Evolutionary conservation across 2,113 vertebrate species (phyloP).

Genomic region (Procavia capensis): DNA sequence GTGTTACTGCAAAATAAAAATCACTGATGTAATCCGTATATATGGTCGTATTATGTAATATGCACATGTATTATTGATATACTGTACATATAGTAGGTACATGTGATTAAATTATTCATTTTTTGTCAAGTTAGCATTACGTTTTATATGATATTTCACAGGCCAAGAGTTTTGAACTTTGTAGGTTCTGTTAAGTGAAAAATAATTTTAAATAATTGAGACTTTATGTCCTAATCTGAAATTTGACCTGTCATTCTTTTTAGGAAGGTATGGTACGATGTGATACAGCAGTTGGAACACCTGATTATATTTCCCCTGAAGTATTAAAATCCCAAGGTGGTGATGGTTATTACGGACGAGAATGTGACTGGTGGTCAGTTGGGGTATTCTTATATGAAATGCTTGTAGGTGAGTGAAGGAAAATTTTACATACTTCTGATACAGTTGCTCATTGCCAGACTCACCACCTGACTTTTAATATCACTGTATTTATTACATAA

Average conservation of each 20-base stretch:
- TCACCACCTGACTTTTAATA: slow-evolving; percentile 9
- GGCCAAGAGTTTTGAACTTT: not conserved
- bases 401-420: slow-evolving; percentile 96
- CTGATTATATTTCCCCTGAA: slow-evolving; percentile 99
- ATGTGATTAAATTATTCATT: slow-evolving; percentile 50
- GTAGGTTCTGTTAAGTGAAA: not conserved
- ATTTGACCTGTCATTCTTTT: slow-evolving; percentile 42
- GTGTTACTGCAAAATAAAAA: slow-evolving; percentile 24
- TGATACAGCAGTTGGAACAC: slow-evolving; percentile 98
- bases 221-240: slow-evolving; percentile 53
- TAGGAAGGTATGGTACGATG: slow-evolving; percentile 99
- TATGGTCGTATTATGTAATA: not conserved
- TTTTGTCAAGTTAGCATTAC: slow-evolving; percentile 49
- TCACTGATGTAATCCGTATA: not conserved
- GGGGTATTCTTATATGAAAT: slow-evolving; percentile 99
- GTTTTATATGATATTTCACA: slow-evolving; percentile 44
- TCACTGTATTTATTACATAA: slow-evolving; percentile 13
- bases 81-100: not conserved
- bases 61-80: not conserved
- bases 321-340: slow-evolving; percentile 99
- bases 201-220: slow-evolving; percentile 30
- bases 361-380: slow-evolving; percentile 99
- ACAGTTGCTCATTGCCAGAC: not conserved
- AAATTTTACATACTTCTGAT: slow-evolving; percentile 52
- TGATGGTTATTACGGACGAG: slow-evolving; percentile 98